These are phyloP conservation scores for Aphrocallistes beatrix DNA, from an alignment of 37 sponge, comb jelly and placozoan species.

Conservation along the genomic window DNA sequence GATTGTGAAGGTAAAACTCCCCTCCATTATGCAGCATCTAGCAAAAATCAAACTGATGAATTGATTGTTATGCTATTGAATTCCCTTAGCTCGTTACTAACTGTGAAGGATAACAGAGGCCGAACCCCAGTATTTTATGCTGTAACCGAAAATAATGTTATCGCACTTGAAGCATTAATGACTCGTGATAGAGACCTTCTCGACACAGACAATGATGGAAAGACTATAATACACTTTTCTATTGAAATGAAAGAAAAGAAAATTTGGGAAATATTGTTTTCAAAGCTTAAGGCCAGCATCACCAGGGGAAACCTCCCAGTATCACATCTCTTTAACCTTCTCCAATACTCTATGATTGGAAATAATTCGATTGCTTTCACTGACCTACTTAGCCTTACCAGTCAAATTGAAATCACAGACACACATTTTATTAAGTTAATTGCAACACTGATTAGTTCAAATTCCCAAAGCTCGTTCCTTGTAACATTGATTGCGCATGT, in stretches of 20 bases:
- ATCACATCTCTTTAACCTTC: background rate
- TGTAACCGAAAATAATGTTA: background rate
- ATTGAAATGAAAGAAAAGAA: background rate
- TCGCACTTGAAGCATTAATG: background rate
- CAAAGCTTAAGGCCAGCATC: background rate
- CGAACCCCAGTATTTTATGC: background rate
- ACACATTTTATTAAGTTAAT: background rate
- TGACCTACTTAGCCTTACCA: background rate
- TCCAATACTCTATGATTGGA: background rate
- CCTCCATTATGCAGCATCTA: background rate
- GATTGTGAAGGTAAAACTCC: background rate
- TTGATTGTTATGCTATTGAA: background rate
- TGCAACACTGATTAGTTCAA: background rate
- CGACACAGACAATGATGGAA: background rate
- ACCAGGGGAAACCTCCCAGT: background rate
- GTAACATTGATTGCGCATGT: too few species aligned
- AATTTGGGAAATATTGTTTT: background rate
- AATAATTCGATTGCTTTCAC: background rate
- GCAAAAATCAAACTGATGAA: background rate
- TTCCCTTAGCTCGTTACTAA: background rate
- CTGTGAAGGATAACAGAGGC: background rate
- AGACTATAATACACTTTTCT: background rate
- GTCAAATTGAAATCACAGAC: background rate
- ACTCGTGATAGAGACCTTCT: background rate
- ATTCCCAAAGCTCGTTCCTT: too few species aligned